A percentile compares a stretch with the other conserved stretches of the same genome.
phyloP scores from a whole-genome alignment of 2,888 invertebrate species.

The Oxystoma pomonae region DNA sequence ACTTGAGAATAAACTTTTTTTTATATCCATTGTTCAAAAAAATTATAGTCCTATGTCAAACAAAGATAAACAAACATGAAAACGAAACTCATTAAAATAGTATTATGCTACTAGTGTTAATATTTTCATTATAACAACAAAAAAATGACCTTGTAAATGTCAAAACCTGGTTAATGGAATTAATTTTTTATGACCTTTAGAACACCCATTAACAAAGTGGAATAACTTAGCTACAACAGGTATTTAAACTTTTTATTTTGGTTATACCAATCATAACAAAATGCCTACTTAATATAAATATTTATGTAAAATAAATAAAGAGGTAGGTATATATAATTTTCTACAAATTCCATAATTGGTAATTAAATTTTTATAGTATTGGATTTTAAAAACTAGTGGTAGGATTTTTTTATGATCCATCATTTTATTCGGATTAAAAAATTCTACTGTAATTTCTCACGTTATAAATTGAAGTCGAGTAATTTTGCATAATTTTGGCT shows the following conservation, averaged over 20 bases:
- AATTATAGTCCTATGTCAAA: neutral
- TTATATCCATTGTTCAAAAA: too few relatives aligned
- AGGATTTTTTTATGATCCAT: too few relatives aligned
- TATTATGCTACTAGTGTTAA: neutral
- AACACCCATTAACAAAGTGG: neutral
- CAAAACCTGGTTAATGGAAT: neutral
- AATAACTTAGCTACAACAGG: neutral
- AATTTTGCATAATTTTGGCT: too few relatives aligned
- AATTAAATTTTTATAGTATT: too few relatives aligned
- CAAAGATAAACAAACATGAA: neutral
- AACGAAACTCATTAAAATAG: neutral
- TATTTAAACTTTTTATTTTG: neutral
- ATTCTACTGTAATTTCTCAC: too few relatives aligned
- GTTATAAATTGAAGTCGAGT: too few relatives aligned
- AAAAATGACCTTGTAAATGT: neutral
- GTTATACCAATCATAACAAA: neutral
- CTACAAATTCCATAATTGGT: neutral
- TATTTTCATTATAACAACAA: neutral
- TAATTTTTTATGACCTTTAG: neutral
- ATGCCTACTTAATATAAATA: neutral
- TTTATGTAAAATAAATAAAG: neutral
- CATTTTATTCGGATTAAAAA: too few relatives aligned
- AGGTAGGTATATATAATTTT: neutral
- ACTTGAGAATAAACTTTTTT: too few relatives aligned
- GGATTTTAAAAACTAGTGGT: too few relatives aligned